phyloP scores from a whole-genome alignment of 1,140 invertebrate genomes.

The Lethocerus indicus region DNA sequence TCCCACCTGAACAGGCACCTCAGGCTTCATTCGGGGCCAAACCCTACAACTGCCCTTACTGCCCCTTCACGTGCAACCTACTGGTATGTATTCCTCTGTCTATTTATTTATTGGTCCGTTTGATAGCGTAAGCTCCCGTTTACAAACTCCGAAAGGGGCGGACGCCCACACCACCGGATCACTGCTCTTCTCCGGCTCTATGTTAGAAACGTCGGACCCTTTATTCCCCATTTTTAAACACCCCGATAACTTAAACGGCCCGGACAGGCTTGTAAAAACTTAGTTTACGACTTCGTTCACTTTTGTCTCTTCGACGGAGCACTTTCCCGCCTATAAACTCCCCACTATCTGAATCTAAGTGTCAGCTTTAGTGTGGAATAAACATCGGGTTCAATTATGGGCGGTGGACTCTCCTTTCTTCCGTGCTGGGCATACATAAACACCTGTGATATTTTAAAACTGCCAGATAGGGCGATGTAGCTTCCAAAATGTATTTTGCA shows the following conservation, averaged over 20 bases:
- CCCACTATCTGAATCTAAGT: too few species aligned
- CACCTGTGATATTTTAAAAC: too few species aligned
- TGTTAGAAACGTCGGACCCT: neutral
- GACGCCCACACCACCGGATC: neutral
- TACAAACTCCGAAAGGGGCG: neutral
- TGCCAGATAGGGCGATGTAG: too few species aligned
- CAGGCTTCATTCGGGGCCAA: constrained; percentile 56
- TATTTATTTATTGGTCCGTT: too few species aligned
- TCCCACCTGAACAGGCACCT: constrained; percentile 61
- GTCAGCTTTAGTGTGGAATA: too few species aligned
- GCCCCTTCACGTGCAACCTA: constrained; percentile 57
- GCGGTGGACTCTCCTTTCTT: too few species aligned
- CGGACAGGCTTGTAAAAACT: neutral
- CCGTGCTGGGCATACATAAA: too few species aligned
- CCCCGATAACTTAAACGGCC: neutral
- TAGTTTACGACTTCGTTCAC: too few species aligned
- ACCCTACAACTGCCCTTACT: constrained; percentile 74
- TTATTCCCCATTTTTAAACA: neutral
- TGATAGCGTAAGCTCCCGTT: neutral
- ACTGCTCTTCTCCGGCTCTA: neutral
- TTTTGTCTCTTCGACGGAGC: too few species aligned
- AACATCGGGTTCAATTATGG: too few species aligned
- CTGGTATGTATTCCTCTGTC: constrained; percentile 33
- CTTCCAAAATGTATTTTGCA: too few species aligned
- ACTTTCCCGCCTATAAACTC: too few species aligned